phyloP scores from a whole-genome alignment of 2,113 vertebrate genomes.

The Delphinus delphis region DNA sequence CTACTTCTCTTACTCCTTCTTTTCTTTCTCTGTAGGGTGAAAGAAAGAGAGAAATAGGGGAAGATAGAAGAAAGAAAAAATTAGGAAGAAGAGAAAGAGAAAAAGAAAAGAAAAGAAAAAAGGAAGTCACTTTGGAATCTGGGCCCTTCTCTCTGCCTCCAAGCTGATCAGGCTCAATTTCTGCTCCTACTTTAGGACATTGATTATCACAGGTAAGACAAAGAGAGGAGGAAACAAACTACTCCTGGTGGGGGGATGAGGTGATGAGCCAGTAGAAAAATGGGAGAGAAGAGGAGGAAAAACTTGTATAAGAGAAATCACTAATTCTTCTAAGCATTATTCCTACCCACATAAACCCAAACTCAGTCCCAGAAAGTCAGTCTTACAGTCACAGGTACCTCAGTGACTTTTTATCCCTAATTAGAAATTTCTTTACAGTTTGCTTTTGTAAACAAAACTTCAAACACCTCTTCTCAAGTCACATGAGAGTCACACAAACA shows the following conservation, averaged over 20 bases:
- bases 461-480: not conserved
- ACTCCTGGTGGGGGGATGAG: no score
- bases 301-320: not conserved
- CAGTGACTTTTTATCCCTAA: not conserved
- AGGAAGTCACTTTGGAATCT: not conserved
- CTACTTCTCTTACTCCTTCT: not conserved
- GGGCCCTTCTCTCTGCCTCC: not conserved
- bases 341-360: not conserved
- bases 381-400: not conserved
- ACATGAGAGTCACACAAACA: not conserved
- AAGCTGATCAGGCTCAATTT: not conserved
- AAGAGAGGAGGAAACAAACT: not conserved
- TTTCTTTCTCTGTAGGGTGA: not conserved
- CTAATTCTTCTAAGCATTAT: not conserved
- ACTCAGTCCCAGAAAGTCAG: not conserved
- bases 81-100: not conserved
- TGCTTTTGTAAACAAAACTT: not conserved
- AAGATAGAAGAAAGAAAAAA: not conserved
- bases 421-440: conserved; percentile 1
- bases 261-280: not conserved
- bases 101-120: not conserved
- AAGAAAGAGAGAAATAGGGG: not conserved
- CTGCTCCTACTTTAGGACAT: not conserved
- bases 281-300: not conserved
- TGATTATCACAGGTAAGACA: not conserved